Conservation (phyloP, 2,888 invertebrate species). For the Chymomyza procnemis region DNA sequence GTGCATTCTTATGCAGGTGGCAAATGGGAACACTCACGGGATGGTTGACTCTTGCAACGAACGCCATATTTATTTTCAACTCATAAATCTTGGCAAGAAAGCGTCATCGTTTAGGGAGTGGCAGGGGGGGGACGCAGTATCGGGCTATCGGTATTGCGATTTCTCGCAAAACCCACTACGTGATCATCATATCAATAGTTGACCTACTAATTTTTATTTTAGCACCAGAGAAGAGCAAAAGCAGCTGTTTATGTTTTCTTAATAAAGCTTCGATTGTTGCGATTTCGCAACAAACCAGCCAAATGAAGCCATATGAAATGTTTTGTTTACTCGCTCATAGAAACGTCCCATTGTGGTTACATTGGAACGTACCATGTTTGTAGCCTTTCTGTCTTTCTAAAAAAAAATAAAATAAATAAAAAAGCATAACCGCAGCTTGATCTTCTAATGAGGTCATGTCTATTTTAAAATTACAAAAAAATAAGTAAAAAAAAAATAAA, state of each 20-base stretch:
- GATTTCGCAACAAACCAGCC: neutral
- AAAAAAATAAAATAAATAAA: no score
- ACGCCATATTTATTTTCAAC: neutral
- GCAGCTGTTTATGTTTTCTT: conserved; percentile 24
- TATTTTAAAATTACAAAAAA: neutral
- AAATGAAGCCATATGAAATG: conserved; percentile 2
- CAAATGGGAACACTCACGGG: conserved; percentile 64
- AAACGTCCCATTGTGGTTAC: conserved; percentile 17
- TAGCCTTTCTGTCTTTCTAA: neutral
- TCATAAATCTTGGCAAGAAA: conserved; percentile 49
- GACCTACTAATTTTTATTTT: conserved; percentile 57
- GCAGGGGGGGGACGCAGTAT: no score
- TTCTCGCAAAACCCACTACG: conserved; percentile 64
- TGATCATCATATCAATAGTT: conserved; percentile 72
- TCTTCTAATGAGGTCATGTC: neutral
- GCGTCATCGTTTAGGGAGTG: neutral
- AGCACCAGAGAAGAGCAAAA: neutral
- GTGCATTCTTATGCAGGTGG: conserved; percentile 67
- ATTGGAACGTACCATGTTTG: conserved; percentile 28
- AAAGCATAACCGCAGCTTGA: neutral
- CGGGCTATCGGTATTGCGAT: conserved; percentile 46
- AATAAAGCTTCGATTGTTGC: conserved; percentile 20
- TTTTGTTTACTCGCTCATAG: neutral
- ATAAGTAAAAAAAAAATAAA: neutral
- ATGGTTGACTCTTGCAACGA: conserved; percentile 36